Conservation (phyloP, 2,797 vertebrate genomes). For the Delichon dasypus region DNA sequence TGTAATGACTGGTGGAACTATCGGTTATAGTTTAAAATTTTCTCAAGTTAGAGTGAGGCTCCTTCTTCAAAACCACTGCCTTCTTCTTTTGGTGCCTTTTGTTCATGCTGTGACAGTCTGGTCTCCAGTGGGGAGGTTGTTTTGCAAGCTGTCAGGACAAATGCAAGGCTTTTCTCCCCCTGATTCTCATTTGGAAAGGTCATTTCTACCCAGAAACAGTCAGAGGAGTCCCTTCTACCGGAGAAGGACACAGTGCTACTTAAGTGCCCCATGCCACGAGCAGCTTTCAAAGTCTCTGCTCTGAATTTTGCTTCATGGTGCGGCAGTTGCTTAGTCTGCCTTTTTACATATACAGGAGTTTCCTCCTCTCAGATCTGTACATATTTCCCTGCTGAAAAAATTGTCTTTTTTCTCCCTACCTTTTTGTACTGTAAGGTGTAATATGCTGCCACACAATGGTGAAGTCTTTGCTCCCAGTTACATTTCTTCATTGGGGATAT, state of each 20-base stretch:
- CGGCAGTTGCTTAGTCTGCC: not conserved
- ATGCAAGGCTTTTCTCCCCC: not conserved
- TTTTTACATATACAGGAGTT: not conserved
- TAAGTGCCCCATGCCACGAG: not conserved
- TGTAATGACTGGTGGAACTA: not conserved
- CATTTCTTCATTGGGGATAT: not conserved
- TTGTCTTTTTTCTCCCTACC: not conserved
- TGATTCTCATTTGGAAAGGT: not conserved
- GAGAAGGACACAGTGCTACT: not conserved
- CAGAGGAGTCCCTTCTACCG: not conserved
- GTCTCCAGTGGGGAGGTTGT: accelerated
- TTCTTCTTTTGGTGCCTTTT: not conserved
- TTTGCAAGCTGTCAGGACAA: not conserved
- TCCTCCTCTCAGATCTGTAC: not conserved
- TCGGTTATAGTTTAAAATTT: not conserved
- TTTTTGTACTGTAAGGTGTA: not conserved
- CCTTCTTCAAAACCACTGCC: not conserved
- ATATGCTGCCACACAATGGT: not conserved
- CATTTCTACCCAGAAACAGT: not conserved
- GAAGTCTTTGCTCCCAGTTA: not conserved
- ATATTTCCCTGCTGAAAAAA: not conserved
- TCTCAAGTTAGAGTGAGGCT: not conserved
- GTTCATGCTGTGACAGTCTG: not conserved
- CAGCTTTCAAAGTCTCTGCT: not conserved
- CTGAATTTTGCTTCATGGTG: not conserved